Percentiles rank a stretch among this genome's conserved stretches.
Conservation (phyloP, 2,888 invertebrate species). For the Drosophila antonietae region DNA sequence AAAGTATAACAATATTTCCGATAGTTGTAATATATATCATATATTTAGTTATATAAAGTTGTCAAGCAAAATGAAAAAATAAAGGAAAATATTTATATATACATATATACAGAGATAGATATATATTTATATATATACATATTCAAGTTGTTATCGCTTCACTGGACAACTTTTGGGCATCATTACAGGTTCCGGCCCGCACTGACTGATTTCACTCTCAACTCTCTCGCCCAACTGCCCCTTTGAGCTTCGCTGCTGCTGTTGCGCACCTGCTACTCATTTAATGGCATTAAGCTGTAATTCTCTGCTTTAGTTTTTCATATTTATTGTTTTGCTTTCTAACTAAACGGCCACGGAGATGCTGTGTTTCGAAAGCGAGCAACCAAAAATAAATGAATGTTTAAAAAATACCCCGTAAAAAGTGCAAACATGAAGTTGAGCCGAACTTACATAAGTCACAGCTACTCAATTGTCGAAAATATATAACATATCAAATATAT, state of each 20-base stretch:
- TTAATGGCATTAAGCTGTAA: conserved; percentile 52
- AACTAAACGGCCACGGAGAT: conserved; percentile 43
- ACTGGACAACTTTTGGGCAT: not conserved
- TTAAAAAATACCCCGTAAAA: conserved; percentile 4
- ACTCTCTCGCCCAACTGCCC: not conserved
- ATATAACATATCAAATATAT: too few relatives aligned
- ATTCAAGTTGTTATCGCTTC: not conserved
- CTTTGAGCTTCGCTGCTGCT: not conserved
- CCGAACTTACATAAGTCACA: too few relatives aligned
- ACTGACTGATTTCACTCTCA: conserved; percentile 27
- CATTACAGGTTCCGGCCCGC: not conserved
- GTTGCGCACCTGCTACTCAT: conserved; percentile 49
- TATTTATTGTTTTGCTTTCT: conserved; percentile 53
- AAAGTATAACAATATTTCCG: not conserved
- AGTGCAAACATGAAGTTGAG: not conserved
- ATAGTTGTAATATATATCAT: not conserved
- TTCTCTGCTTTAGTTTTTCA: conserved; percentile 41
- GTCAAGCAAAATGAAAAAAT: too few relatives aligned
- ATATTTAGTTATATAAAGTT: not conserved
- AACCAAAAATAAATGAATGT: not conserved
- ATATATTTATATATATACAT: not conserved
- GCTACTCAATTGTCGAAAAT: too few relatives aligned
- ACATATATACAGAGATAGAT: not conserved
- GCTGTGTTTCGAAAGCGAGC: conserved; percentile 36
- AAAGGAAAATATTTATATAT: too few relatives aligned